Conservation (phyloP, 2,113 vertebrate genomes). For the Cinclus cinclus region DNA sequence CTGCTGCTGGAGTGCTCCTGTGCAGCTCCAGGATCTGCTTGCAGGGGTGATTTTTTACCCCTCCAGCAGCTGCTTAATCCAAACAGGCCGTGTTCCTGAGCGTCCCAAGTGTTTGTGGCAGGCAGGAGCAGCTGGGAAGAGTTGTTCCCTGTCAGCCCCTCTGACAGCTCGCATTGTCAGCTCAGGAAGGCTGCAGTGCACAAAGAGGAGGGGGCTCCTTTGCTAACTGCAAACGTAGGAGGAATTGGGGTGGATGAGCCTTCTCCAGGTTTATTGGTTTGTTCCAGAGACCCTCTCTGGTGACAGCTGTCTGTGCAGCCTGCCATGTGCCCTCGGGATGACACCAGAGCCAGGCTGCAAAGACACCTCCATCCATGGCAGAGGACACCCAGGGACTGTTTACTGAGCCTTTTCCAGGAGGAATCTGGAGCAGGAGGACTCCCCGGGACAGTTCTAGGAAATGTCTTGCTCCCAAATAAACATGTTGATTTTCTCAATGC, state of each 20-base stretch:
- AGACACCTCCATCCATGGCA: accelerated
- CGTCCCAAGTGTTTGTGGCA: not conserved
- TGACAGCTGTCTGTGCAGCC: accelerated
- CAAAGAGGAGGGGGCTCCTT: not conserved
- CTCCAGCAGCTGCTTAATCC: not conserved
- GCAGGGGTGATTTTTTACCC: not conserved
- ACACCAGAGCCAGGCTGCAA: accelerated
- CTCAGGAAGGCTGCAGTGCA: not conserved
- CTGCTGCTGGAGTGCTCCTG: not conserved
- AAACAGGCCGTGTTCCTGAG: not conserved
- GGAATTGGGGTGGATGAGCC: accelerated
- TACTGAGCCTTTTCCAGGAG: not conserved
- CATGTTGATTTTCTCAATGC: not conserved
- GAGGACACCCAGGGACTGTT: accelerated
- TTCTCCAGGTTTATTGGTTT: accelerated
- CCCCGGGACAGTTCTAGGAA: not conserved
- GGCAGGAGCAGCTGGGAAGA: not conserved
- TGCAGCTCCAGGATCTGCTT: not conserved
- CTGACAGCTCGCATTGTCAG: not conserved
- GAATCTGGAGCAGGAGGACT: not conserved
- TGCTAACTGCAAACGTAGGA: accelerated
- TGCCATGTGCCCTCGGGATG: accelerated
- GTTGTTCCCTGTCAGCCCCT: not conserved
- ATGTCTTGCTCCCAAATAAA: constrained; percentile 13
- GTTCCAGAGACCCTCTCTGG: accelerated